A percentile compares a stretch with the other conserved stretches of the same genome.
Conservation (phyloP, 2,797 vertebrate genomes). For the Agapornis canus region DNA sequence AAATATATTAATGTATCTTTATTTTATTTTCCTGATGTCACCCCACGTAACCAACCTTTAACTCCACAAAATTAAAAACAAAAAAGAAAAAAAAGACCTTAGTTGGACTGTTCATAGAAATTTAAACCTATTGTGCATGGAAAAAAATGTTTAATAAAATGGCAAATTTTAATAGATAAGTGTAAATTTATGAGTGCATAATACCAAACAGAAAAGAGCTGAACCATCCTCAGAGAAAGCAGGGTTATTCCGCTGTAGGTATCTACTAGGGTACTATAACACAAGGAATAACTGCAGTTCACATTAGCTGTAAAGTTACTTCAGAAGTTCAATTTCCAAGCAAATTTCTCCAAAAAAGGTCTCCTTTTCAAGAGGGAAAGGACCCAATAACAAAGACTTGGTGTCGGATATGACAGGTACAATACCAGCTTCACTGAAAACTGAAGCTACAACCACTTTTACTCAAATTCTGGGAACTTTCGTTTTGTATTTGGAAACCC, state of each 20-base stretch:
- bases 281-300: conserved; percentile 18
- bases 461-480: neutral
- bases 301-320: conserved; percentile 31
- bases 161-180: conserved; percentile 80
- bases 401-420: conserved; percentile 44
- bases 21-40: conserved; percentile 73
- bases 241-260: conserved; percentile 50
- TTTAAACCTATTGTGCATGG: conserved; percentile 72
- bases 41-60: conserved; percentile 71
- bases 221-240: conserved; percentile 83
- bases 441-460: conserved; percentile 45
- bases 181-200: conserved; percentile 78
- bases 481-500: neutral
- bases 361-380: conserved; percentile 47
- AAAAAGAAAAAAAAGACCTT: neutral
- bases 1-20: conserved; percentile 73
- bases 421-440: conserved; percentile 54
- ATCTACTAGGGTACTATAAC: conserved; percentile 31
- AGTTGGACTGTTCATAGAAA: conserved; percentile 69
- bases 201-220: conserved; percentile 79
- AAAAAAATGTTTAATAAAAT: conserved; percentile 80
- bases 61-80: conserved; percentile 58
- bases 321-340: conserved; percentile 36
- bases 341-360: conserved; percentile 42
- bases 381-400: conserved; percentile 41